Base-by-base conservation (phyloP, 2,888 invertebrate genomes). In the Apoda limacodes region DNA sequence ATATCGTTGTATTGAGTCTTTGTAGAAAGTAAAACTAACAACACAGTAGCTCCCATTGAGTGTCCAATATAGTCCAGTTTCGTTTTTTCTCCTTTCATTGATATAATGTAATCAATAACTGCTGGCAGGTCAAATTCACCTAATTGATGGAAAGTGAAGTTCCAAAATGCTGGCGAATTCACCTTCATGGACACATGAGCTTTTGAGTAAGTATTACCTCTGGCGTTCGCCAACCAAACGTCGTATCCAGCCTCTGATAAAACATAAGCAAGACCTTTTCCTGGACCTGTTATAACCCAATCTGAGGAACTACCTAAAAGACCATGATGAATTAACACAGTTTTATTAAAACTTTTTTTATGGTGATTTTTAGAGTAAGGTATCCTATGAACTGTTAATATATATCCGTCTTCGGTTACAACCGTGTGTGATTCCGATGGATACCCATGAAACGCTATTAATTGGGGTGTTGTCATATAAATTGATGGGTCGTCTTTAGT, bases 141-240 rank as follows among this genome's bases (percentile, higher is more conserved):
- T 9, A 65, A 61, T 51, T 67, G 63, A 36, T 68, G 60, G 45
- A 51, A 62, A 3, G 64, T 53, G 42, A 62, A 67, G 40, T 67
- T 42, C 63, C 62, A 66, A 38, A 50, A 61, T 1, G 52, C 45
- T 5, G 32, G 6, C 1, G 44, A 35, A 5, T 49, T 36, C 1
- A 35, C 9, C 4, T 21, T 32, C 25, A 33, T 46, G 2, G 13
- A 42, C 1, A 37, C 23, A 33, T 60, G 55, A 4, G 31, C 31
- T 33, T 32, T 58, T 11, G 62, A 60, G 35, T 63, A 67, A 39
- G 45, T 52, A 29, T 59, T 68, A 10, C 65, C 61, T 36, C 62
- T 52, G 4, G 56, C 55, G 31, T 83, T 83, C 6, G 74, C 58
- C 65, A 64, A 76, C 89, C 70, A 90, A 1, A 82, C 80, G 37